Conservation (phyloP, 2,888 invertebrate species). For the Xanthia togata region DNA sequence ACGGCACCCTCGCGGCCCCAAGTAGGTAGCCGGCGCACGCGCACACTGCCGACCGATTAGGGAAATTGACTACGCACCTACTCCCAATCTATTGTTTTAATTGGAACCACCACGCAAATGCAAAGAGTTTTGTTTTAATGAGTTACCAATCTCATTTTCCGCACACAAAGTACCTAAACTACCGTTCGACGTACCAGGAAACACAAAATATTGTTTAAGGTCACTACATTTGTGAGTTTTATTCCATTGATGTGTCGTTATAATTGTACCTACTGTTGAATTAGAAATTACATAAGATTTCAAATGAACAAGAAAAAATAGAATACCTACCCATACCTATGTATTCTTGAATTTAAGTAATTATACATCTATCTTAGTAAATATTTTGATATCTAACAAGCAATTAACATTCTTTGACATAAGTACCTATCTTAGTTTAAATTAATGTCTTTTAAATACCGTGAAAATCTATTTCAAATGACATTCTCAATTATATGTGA, state of each 20-base stretch:
- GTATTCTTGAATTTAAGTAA: neutral
- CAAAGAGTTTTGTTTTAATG: slow-evolving; percentile 70
- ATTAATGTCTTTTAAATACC: slow-evolving; percentile 17
- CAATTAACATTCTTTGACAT: slow-evolving; percentile 25
- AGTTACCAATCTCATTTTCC: slow-evolving; percentile 70
- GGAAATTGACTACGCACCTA: slow-evolving; percentile 80
- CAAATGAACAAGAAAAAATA: neutral
- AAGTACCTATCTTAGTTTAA: neutral
- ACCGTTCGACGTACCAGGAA: slow-evolving; percentile 60
- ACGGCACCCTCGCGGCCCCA: slow-evolving; percentile 87
- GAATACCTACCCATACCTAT: neutral
- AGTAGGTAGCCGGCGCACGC: slow-evolving; percentile 78
- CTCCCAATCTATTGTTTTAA: slow-evolving; percentile 77
- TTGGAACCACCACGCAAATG: slow-evolving; percentile 71
- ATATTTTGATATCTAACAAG: slow-evolving; percentile 12
- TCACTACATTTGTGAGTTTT: slow-evolving; percentile 41
- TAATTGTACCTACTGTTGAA: slow-evolving; percentile 10
- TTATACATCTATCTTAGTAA: neutral
- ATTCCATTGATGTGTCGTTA: slow-evolving; percentile 35
- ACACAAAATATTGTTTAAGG: slow-evolving; percentile 58
- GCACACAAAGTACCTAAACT: slow-evolving; percentile 56
- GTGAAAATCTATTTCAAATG: slow-evolving; percentile 26
- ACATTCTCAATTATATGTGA: slow-evolving; percentile 6
- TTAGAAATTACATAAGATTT: slow-evolving; percentile 15
- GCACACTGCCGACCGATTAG: slow-evolving; percentile 78